A percentile compares a stretch with the other conserved stretches of the same genome.
Conservation (phyloP, 2,797 vertebrate genomes). For the Thamnophis elegans region DNA sequence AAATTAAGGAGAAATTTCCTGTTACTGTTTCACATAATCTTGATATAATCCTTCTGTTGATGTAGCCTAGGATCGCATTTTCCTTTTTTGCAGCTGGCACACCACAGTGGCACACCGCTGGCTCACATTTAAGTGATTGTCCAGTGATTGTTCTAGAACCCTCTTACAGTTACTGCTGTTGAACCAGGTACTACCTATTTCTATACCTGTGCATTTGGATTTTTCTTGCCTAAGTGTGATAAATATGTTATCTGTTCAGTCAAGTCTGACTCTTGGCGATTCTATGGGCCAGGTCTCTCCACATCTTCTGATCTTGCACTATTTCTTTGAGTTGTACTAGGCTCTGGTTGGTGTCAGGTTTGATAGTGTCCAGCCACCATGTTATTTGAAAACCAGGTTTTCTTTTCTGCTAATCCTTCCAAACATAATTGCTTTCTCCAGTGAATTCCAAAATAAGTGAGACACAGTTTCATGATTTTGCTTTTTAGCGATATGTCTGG, state of each 20-base stretch:
- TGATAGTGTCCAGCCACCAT: not conserved
- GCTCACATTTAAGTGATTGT: not conserved
- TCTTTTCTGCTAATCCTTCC: not conserved
- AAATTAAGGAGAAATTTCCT: not conserved
- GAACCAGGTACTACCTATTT: not conserved
- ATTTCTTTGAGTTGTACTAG: not conserved
- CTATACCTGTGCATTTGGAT: not conserved
- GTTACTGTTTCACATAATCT: not conserved
- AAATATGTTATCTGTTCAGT: not conserved
- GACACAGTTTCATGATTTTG: not conserved
- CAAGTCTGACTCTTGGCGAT: not conserved
- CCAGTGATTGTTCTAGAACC: not conserved
- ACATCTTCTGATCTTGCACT: not conserved
- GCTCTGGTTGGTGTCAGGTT: not conserved
- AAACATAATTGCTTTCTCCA: not conserved
- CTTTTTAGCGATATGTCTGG: not conserved
- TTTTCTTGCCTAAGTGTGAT: not conserved
- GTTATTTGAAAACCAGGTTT: not conserved
- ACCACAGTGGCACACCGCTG: too few relatives aligned
- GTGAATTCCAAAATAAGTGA: not conserved
- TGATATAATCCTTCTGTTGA: not conserved
- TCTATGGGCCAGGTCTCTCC: not conserved
- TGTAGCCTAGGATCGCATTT: not conserved
- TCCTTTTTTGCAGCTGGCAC: not conserved
- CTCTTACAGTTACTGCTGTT: not conserved